Evolutionary conservation across 2,113 vertebrate species (phyloP).

Genomic region (Myotis brandtii): DNA sequence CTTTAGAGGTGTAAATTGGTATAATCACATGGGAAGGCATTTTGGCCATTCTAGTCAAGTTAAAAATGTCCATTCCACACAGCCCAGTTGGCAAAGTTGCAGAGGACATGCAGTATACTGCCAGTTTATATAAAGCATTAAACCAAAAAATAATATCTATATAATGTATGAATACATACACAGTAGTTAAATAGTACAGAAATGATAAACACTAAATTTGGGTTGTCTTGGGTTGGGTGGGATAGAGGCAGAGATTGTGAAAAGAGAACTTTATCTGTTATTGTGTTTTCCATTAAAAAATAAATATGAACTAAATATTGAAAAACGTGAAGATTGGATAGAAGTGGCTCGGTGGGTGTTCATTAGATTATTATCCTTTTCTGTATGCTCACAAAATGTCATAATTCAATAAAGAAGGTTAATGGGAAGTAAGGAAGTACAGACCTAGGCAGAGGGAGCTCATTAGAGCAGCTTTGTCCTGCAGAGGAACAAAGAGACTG

Average conservation of each 20-base stretch:
- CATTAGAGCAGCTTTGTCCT: constrained; percentile 15
- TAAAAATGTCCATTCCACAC: not conserved
- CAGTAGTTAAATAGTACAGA: not conserved
- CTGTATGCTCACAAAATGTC: constrained; percentile 8
- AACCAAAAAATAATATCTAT: not conserved
- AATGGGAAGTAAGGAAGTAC: not conserved
- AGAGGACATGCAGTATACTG: not conserved
- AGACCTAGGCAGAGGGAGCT: not conserved
- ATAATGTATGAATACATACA: not conserved
- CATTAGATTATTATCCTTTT: constrained; percentile 33
- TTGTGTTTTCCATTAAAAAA: not conserved
- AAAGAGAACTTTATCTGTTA: not conserved
- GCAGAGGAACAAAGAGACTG: constrained; percentile 3
- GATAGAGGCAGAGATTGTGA: not conserved
- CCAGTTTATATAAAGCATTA: not conserved
- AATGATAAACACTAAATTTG: not conserved
- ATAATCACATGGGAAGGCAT: not conserved
- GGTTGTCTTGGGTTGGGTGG: not conserved
- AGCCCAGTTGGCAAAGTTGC: not conserved
- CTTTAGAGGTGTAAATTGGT: not conserved
- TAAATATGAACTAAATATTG: not conserved
- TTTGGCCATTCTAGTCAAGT: not conserved
- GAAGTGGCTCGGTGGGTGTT: not conserved
- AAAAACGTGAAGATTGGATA: constrained; percentile 14
- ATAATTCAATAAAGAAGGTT: constrained; percentile 51